Conservation (phyloP, 1,140 invertebrate genomes). For the Armadillidium nasatum region DNA sequence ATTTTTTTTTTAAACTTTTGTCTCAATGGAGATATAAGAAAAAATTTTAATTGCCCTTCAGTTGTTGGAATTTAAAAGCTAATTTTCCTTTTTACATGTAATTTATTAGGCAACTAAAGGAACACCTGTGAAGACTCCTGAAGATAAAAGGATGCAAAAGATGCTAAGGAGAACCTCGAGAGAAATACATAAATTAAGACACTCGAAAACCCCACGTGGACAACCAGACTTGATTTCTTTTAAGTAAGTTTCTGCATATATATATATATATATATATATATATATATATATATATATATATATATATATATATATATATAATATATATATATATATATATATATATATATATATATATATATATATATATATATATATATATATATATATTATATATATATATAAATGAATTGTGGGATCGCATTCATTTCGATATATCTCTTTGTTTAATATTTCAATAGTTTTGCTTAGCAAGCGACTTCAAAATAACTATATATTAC, state of each 20-base stretch:
- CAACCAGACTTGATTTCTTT: slow-evolving; percentile 87
- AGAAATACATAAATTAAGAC: slow-evolving; percentile 82
- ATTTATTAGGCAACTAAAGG: slow-evolving; percentile 34
- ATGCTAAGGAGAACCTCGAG: slow-evolving; percentile 78
- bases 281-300: slow-evolving; percentile 1
- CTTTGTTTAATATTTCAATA: no score
- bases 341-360: background rate
- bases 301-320: slow-evolving; percentile 7
- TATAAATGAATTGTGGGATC: no score
- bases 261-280: slow-evolving; percentile 22
- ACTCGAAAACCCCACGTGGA: slow-evolving; percentile 66
- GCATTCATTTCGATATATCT: no score
- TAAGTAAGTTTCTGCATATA: slow-evolving; percentile 74
- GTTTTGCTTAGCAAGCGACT: no score
- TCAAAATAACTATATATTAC: no score
- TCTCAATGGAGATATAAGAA: background rate
- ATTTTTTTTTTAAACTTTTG: background rate
- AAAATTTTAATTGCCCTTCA: background rate
- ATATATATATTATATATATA: no score
- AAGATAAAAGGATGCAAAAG: slow-evolving; percentile 72
- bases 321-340: background rate
- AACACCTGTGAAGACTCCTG: slow-evolving; percentile 52
- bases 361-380: no score
- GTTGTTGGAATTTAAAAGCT: no score
- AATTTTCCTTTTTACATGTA: no score